phyloP scores from a whole-genome alignment of 2,888 invertebrate genomes.

The Agrypnus murinus region DNA sequence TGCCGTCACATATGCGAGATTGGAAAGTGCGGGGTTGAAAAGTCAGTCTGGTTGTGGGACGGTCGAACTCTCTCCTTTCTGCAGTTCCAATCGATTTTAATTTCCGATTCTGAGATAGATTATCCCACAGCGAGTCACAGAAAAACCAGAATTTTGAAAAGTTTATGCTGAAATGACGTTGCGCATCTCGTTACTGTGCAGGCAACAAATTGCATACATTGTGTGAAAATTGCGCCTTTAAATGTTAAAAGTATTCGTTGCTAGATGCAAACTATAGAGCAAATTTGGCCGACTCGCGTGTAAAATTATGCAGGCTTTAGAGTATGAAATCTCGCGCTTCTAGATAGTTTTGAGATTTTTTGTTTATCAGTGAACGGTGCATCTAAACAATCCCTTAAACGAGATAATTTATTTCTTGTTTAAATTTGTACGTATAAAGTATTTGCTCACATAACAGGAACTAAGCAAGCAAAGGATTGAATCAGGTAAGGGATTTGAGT shows the following conservation, averaged over 20 bases:
- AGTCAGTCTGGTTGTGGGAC: conserved; percentile 54
- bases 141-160: conserved; percentile 55
- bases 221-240: conserved; percentile 39
- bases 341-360: conserved; percentile 16
- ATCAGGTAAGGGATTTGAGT: conserved; percentile 45
- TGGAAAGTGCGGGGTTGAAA: conserved; percentile 54
- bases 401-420: conserved; percentile 38
- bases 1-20: conserved; percentile 61
- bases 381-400: conserved; percentile 32
- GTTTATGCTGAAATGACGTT: conserved; percentile 47
- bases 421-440: conserved; percentile 40
- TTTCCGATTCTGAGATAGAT: conserved; percentile 62
- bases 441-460: conserved; percentile 52
- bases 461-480: conserved; percentile 54
- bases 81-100: conserved; percentile 62
- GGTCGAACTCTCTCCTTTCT: conserved; percentile 55
- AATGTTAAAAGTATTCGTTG: conserved; percentile 24
- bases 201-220: conserved; percentile 42
- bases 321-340: neutral
- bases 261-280: conserved; percentile 30
- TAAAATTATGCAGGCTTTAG: conserved; percentile 23
- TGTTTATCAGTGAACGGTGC: neutral
- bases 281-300: conserved; percentile 28
- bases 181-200: conserved; percentile 33
- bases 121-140: conserved; percentile 56